Evolutionary conservation across 37 sponge, comb jelly and placozoan species (phyloP).

Genomic region (Halisarca cf. caerulea): DNA sequence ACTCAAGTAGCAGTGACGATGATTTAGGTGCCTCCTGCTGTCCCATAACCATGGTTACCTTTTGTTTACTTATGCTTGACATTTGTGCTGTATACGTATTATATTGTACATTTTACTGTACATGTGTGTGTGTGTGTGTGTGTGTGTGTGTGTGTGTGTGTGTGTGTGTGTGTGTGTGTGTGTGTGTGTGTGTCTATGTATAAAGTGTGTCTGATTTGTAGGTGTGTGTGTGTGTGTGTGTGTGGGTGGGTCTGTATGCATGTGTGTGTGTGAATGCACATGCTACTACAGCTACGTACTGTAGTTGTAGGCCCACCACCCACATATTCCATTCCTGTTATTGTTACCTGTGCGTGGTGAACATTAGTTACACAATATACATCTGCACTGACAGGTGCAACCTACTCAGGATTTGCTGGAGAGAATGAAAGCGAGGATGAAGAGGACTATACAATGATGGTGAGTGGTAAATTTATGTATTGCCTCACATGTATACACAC

Average conservation of each 20-base stretch:
- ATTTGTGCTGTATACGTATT: too few relatives aligned
- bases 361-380: too few relatives aligned
- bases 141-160: constrained; percentile 16
- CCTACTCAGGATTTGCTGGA: background rate
- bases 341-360: too few relatives aligned
- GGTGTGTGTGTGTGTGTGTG: background rate
- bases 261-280: background rate
- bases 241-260: background rate
- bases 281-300: too few relatives aligned
- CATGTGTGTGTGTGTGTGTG: constrained; percentile 37
- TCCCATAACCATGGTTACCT: background rate
- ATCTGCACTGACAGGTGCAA: too few relatives aligned
- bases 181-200: background rate
- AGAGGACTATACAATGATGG: background rate
- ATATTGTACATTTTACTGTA: too few relatives aligned
- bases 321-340: too few relatives aligned
- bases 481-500: background rate
- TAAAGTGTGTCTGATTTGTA: background rate
- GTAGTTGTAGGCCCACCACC: too few relatives aligned
- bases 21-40: background rate
- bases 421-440: constrained; percentile 26
- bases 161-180: constrained; percentile 17
- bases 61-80: background rate
- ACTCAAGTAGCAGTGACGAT: constrained; percentile 38
- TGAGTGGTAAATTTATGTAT: background rate